phyloP scores from a whole-genome alignment of 2,113 vertebrate species.

The Urocitellus parryii region DNA sequence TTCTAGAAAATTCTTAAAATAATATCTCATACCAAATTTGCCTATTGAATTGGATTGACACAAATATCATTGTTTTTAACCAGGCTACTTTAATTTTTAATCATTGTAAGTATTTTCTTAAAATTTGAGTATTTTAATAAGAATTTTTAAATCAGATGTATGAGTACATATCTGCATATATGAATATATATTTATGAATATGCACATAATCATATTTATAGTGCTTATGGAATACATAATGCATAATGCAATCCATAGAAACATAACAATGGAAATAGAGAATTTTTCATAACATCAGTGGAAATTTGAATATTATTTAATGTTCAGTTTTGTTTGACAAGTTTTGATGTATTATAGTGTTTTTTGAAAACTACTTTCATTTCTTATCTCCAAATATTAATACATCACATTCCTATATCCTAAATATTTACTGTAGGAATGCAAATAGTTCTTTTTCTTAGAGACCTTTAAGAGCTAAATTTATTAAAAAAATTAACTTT shows the following conservation, averaged over 20 bases:
- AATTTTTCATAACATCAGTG: not conserved
- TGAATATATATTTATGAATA: not conserved
- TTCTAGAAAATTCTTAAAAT: constrained; percentile 6
- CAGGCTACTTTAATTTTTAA: not conserved
- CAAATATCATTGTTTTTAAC: not conserved
- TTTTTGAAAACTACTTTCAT: not conserved
- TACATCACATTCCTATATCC: not conserved
- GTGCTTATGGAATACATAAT: not conserved
- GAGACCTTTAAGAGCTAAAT: not conserved
- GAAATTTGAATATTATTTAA: not conserved
- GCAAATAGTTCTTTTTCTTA: not conserved
- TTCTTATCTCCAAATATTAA: constrained; percentile 35
- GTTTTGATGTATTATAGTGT: constrained; percentile 1
- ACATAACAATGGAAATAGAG: constrained; percentile 13
- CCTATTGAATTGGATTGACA: not conserved
- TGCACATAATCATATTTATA: not conserved
- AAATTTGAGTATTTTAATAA: constrained; percentile 26
- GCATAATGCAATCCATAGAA: not conserved
- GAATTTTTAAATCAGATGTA: not conserved
- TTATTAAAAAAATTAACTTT: constrained; percentile 26
- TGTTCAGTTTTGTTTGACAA: constrained; percentile 19
- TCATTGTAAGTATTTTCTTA: not conserved
- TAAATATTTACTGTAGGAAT: not conserved
- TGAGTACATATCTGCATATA: not conserved
- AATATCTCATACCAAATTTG: not conserved